phyloP scores from a whole-genome alignment of 2,113 vertebrate genomes.

The Okapia johnstoni region DNA sequence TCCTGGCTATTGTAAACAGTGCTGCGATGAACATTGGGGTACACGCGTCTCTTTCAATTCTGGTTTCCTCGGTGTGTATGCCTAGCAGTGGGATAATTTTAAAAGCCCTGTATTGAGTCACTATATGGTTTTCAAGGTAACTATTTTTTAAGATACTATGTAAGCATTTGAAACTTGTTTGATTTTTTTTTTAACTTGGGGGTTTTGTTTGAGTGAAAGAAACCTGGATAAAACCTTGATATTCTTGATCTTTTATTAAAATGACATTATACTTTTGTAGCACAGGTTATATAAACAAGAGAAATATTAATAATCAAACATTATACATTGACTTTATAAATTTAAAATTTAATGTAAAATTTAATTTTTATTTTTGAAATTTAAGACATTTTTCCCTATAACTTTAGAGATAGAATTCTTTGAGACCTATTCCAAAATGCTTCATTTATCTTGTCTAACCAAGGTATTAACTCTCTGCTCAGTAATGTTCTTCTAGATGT shows the following conservation, averaged over 20 bases:
- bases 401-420: neutral
- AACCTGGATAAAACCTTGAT: neutral
- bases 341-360: too few species aligned
- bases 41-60: too few species aligned
- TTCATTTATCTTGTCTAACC: neutral
- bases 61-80: too few species aligned
- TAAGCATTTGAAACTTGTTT: constrained; percentile 4
- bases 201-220: neutral
- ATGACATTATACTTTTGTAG: neutral
- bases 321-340: neutral
- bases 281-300: neutral
- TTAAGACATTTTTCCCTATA: neutral
- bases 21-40: too few species aligned
- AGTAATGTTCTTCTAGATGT: neutral
- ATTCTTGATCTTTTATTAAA: neutral
- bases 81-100: too few species aligned
- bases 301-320: neutral
- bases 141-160: neutral
- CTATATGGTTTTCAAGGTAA: neutral
- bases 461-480: neutral
- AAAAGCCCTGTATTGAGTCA: neutral
- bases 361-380: constrained; percentile 18
- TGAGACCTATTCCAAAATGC: neutral
- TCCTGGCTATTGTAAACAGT: too few species aligned
- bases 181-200: neutral